phyloP scores from a whole-genome alignment of 2,797 vertebrate genomes.

The Australoheros facetus region DNA sequence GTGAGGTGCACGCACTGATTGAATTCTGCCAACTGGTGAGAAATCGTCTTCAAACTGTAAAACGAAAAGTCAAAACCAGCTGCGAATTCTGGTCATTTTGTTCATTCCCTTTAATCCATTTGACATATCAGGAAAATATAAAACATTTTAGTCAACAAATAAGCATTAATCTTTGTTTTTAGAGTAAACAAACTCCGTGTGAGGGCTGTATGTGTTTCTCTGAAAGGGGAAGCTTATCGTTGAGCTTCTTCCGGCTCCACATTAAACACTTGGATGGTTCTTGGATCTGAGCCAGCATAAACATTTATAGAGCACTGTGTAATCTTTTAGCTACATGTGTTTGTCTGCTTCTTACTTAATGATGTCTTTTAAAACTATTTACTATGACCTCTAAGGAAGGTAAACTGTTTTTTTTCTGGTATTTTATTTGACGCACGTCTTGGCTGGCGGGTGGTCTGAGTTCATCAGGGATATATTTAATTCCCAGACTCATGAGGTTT shows the following conservation, averaged over 20 bases:
- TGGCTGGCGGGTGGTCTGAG: too few species aligned
- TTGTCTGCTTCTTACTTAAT: background rate
- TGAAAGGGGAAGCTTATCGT: background rate
- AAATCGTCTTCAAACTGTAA: background rate
- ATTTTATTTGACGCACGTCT: background rate
- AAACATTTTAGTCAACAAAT: background rate
- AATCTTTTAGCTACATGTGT: background rate
- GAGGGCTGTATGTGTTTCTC: background rate
- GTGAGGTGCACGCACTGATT: background rate
- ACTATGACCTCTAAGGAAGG: background rate
- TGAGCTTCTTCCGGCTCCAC: background rate
- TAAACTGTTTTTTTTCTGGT: background rate
- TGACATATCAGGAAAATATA: background rate
- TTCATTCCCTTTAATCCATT: background rate
- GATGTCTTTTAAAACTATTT: background rate
- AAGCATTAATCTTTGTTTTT: background rate
- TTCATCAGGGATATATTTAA: too few species aligned
- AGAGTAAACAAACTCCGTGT: background rate
- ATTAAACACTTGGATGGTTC: background rate
- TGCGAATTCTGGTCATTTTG: background rate
- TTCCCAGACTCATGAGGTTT: background rate
- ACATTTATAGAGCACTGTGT: background rate
- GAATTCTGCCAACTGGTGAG: too few species aligned
- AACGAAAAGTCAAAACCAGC: background rate
- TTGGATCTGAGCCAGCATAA: background rate